Evolutionary conservation across 2,797 vertebrate species (phyloP), one percentile per base, ranked within the genome.

Genomic region (Sebastes glaucus): DNA sequence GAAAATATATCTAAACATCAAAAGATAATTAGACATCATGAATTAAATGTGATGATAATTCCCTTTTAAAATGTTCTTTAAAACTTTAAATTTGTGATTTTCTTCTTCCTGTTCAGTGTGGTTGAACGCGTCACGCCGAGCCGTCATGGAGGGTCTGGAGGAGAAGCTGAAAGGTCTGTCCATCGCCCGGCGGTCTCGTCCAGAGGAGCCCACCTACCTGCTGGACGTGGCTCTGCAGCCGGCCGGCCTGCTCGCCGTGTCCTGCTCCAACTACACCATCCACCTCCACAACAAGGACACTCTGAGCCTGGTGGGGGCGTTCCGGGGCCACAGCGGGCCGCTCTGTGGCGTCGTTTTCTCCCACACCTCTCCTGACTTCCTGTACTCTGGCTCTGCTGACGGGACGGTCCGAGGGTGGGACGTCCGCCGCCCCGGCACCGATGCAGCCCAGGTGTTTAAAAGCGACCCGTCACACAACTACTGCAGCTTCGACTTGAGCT

Each of bases 321-420:
- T 94, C 70, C 87, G 62, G 13, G 95, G 94, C 25, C 88, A 66
- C 71, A 78, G 82, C 0, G 95, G 94, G 3, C 22, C 92, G 0
- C 88, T 97, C 1, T 94, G 87, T 8, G 96, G 97, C 2, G 95
- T 97, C 2, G 90, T 89, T 0, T 99, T 98, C 77, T 94, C 96
- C 1, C 95, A 89, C 49, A 1, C 71, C 0, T 85, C 89, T 49
- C 78, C 94, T 7, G 85, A 86, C 52, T 0, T 95, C 3, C 87
- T 98, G 27, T 98, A 96, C 87, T 97, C 97, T 0, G 97, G 96
- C 0, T 97, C 97, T 23, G 94, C 94, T 0, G 96, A 97, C 0
- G 97, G 97, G 52, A 94, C 96, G 0, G 83, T 99, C 0, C 93
- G 93, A 8, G 94, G 94, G 8, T 99, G 98, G 98, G 98, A 99